Percentiles rank a stretch among this genome's conserved stretches.
These are phyloP conservation scores for Crossaster papposus DNA, from an alignment of 53 echinoderm and acorn worm genomes.

Conservation along the genomic window DNA sequence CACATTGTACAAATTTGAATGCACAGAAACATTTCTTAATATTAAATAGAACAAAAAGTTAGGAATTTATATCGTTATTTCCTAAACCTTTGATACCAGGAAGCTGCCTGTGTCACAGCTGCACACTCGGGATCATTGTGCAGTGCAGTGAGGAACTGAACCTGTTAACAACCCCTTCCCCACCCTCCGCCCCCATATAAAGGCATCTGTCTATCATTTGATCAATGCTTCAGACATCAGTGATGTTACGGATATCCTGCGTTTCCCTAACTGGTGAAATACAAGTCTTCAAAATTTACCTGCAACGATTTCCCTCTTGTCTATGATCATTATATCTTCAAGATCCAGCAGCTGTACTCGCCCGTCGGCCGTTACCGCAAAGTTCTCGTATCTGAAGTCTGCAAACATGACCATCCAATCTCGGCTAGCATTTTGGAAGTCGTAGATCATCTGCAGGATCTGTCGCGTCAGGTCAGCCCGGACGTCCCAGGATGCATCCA, in stretches of 20 bases:
- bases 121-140: no score
- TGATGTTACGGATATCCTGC: no score
- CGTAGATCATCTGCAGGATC: constrained; percentile 83
- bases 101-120: no score
- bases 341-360: constrained; percentile 74
- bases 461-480: constrained; percentile 78
- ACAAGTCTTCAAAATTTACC: constrained; percentile 4
- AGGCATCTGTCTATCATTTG: no score
- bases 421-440: constrained; percentile 67
- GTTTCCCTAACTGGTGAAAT: no score
- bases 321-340: constrained; percentile 78
- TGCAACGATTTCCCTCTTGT: constrained; percentile 64
- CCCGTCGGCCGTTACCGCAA: constrained; percentile 77
- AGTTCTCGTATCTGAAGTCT: constrained; percentile 82
- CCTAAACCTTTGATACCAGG: no score
- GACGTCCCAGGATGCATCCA: constrained; percentile 79
- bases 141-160: no score
- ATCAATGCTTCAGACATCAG: no score
- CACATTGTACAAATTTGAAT: not conserved
- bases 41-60: not conserved
- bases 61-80: no score
- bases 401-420: constrained; percentile 78
- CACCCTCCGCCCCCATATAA: no score
- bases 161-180: no score
- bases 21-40: not conserved